Base-by-base conservation (phyloP, 2,113 vertebrate species). In the Craseonycteris thonglongyai region DNA sequence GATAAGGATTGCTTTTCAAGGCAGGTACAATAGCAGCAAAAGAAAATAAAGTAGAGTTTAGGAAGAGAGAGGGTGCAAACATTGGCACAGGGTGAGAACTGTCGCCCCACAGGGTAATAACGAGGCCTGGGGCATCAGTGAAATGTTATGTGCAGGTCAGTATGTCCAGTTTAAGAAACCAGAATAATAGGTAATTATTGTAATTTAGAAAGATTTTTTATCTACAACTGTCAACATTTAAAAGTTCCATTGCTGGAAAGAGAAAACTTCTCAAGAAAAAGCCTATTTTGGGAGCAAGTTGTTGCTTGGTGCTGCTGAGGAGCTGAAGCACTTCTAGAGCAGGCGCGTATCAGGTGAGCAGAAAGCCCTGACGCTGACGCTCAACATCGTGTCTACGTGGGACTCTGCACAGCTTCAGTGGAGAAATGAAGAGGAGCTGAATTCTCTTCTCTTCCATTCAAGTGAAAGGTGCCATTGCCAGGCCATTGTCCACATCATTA, bases 161-260 rank as follows among this genome's bases (percentile, higher is more conserved):
- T 68, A 26, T 56, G 9, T 38, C 83, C 24, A 69, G 6, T 42
- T 89, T 47, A 56, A 75, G 12, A 76, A 82, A 35, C 30, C 71
- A 47, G 18, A 54, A 66, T 71, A 90, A 24, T 10, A 54, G 8
- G 19, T 54, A 40, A 58, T 66, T 58, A 45, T 18, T 74, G 9
- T 10, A n/a, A 87, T 69, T 83, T 40, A 45, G 68, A 85, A 85
- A 84, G 22, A 26, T 63, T 81, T 93, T 22, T 49, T 61, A 61
- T 28, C 42, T 61, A 42, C 90, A 76, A 24, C 26, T 21, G 28
- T 56, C 72, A 69, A 26, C 40, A 40, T 38, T 58, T 83, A n/a
- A 83, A 92, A 76, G 10, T 49, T 58, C 2, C 13, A 47, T 38
- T 89, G 38, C 35, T 93, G 47, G 42, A 91, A 80, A 80, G 54